Evolutionary conservation across 1,140 invertebrate species (phyloP).

Genomic region (Pygmarrhopalites habei): DNA sequence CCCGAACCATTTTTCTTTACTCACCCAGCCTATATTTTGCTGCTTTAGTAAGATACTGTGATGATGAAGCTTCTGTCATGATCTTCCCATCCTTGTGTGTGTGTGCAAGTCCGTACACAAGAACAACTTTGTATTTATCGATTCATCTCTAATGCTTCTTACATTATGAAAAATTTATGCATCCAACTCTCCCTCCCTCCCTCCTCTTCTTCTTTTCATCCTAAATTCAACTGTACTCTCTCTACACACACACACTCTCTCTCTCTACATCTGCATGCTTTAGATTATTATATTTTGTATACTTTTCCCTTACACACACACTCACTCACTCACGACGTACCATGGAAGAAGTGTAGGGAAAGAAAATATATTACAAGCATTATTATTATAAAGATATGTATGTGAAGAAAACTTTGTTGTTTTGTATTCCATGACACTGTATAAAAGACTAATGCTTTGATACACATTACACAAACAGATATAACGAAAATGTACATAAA

Average conservation of each 20-base stretch:
- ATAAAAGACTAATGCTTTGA: too few species aligned
- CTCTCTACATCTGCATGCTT: too few species aligned
- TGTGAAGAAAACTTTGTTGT: background rate
- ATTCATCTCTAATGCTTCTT: conserved; percentile 36
- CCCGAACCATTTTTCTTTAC: conserved; percentile 34
- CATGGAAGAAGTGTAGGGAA: too few species aligned
- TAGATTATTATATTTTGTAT: too few species aligned
- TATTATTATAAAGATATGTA: conserved; percentile 10
- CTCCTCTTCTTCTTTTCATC: conserved; percentile 1
- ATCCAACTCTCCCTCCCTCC: conserved; percentile 13
- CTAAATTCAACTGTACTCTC: conserved; percentile 2
- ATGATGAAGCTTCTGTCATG: conserved; percentile 38
- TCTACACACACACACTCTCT: background rate
- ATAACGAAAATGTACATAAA: too few species aligned
- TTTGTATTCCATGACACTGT: too few species aligned
- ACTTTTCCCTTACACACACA: background rate
- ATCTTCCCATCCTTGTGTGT: conserved; percentile 30
- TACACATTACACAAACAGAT: too few species aligned
- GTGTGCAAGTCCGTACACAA: too few species aligned
- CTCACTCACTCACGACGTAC: too few species aligned
- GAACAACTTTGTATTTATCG: conserved; percentile 33
- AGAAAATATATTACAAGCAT: background rate
- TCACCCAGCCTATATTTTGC: conserved; percentile 26
- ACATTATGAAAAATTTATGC: conserved; percentile 37
- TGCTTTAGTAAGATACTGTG: conserved; percentile 29